Evolutionary conservation across 1,140 invertebrate genomes (phyloP), one percentile per base, ranked within the genome.

Genomic region (Drosophila lacertosa): DNA sequence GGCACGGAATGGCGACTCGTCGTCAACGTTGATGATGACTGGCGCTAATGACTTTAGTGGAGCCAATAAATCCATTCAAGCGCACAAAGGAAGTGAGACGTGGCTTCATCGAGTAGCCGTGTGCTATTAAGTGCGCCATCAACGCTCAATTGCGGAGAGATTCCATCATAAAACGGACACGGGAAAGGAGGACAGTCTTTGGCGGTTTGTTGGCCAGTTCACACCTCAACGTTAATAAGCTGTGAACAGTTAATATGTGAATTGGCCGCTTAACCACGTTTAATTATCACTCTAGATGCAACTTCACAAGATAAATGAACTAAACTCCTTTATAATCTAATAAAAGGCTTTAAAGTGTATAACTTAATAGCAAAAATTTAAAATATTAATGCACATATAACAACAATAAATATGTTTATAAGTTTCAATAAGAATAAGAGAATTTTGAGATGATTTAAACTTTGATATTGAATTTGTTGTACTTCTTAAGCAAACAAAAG

Each of bases 11-110:
- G 42, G 32, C 26, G 13, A 51, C 29, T 16, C 37, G 48, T 15
- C 13, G 33, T 6, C 18, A 20, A 10, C n/a, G 32, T 2, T 16
- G 48, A 37, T n/a, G 59, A 62, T 70, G 74, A 66, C 60, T 84
- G 81, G 74, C 78, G 83, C 82, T 86, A 86, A 86, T 86, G 82
- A 88, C 63, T 86, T 86, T 86, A 86, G 82, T 82, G 72, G 70
- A 63, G 74, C 78, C 59, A 84, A 86, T 86, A 86, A 86, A 86
- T 86, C 74, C 82, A 80, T 77, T 80, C 60, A 74, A 77, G 74
- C 64, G 71, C 73, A 66, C 64, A 77, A 84, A 70, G 73, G 50
- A 68, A 75, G 62, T 75, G 40, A 37, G 33, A 47, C 51, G 42
- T 51, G 51, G 64, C 76, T 69, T 68, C 78, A 82, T 82, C 77